phyloP scores from a whole-genome alignment of 2,888 invertebrate genomes.

The Amaurobius ferox region DNA sequence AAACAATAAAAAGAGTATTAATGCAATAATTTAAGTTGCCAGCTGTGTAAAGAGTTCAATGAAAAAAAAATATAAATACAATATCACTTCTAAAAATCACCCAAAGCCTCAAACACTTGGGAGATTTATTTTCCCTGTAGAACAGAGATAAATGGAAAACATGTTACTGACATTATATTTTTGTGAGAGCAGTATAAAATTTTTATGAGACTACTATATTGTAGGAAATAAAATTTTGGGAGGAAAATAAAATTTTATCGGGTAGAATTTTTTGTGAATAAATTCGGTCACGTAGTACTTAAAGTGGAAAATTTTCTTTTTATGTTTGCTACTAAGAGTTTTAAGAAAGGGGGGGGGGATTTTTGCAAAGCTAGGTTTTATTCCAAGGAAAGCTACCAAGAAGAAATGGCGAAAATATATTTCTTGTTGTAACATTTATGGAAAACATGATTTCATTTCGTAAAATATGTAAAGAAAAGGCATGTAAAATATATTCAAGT shows the following conservation, averaged over 20 bases:
- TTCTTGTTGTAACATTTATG: no score
- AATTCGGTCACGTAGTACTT: neutral
- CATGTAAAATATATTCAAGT: no score
- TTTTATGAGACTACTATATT: neutral
- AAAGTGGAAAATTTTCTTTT: neutral
- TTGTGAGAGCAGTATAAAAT: neutral
- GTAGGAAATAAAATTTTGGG: neutral
- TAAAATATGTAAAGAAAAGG: no score
- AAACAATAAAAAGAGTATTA: no score
- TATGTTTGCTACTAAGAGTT: neutral
- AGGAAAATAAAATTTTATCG: conserved; percentile 1
- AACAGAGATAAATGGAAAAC: neutral
- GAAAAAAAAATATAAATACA: no score
- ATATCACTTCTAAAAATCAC: neutral
- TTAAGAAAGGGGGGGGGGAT: neutral
- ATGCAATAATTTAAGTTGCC: no score
- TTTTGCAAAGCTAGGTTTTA: no score
- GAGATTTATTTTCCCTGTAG: conserved; percentile 1
- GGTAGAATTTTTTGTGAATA: neutral
- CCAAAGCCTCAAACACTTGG: neutral
- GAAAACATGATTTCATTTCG: no score
- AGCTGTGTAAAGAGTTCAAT: no score
- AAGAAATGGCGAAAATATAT: no score
- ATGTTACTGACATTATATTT: neutral
- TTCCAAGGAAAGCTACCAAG: no score